These are phyloP conservation scores for Saimiri boliviensis DNA, from an alignment of 2,113 vertebrate genomes.

Conservation along the genomic window DNA sequence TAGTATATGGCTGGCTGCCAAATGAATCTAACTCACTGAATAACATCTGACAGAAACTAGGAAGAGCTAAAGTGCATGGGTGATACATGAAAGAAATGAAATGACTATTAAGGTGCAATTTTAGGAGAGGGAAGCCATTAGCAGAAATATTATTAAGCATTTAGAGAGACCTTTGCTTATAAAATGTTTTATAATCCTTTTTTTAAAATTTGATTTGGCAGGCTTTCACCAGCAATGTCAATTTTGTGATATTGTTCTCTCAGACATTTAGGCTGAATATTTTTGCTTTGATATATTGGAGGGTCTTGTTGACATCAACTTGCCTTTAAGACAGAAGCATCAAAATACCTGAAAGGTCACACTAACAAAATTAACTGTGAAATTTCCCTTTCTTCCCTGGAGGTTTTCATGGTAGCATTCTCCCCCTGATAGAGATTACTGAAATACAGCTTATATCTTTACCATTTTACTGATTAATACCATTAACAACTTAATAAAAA, in stretches of 20 bases:
- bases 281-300: conserved; percentile 36
- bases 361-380: neutral
- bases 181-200: conserved; percentile 54
- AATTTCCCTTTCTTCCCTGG: neutral
- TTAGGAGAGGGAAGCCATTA: conserved; percentile 45
- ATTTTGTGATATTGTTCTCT: conserved; percentile 45
- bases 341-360: neutral
- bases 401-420: neutral
- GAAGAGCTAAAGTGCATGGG: neutral
- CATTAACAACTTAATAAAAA: neutral
- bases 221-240: conserved; percentile 44
- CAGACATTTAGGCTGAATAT: conserved; percentile 35
- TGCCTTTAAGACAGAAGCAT: neutral
- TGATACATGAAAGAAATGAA: conserved; percentile 27
- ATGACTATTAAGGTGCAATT: neutral
- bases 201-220: conserved; percentile 35
- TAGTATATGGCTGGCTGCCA: conserved; percentile 3
- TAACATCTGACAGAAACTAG: conserved; percentile 28
- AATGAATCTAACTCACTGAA: conserved; percentile 37
- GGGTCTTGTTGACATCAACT: conserved; percentile 36
- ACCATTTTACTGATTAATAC: conserved; percentile 40
- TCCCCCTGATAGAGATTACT: neutral
- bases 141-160: conserved; percentile 55
- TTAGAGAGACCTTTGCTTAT: conserved; percentile 51
- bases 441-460: neutral